Evolutionary conservation across 1,140 invertebrate species (phyloP).

Genomic region (Armadillidium nasatum): DNA sequence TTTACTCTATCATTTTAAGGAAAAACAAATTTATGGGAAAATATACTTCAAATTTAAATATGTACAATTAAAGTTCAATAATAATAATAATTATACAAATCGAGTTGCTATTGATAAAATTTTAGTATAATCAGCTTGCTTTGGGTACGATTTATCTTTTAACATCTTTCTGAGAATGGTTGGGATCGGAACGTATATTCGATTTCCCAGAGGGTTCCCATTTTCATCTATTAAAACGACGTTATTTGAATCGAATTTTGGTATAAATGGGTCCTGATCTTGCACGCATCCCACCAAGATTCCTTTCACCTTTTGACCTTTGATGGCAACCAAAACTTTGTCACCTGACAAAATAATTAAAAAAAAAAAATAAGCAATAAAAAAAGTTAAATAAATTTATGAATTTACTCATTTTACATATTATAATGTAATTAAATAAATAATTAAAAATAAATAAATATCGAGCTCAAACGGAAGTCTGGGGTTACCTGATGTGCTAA

Average conservation of each 20-base stretch:
- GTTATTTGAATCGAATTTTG: conserved; percentile 95
- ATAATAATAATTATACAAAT: conserved; percentile 67
- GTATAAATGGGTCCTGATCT: conserved; percentile 73
- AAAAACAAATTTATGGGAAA: too few relatives aligned
- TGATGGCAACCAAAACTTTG: conserved; percentile 89
- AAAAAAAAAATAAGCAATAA: too few relatives aligned
- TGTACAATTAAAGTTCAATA: not conserved
- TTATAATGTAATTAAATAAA: too few relatives aligned
- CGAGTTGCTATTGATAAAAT: conserved; percentile 83
- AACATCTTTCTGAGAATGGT: conserved; percentile 80
- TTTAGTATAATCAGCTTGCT: conserved; percentile 92
- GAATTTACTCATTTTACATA: too few relatives aligned
- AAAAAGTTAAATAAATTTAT: too few relatives aligned
- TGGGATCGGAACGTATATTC: conserved; percentile 92
- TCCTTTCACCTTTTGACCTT: conserved; percentile 93
- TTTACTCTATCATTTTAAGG: too few relatives aligned
- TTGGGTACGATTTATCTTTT: conserved; percentile 72
- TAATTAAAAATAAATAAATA: too few relatives aligned
- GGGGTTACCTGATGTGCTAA: too few relatives aligned
- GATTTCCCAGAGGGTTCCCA: conserved; percentile 58
- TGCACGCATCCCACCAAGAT: conserved; percentile 89
- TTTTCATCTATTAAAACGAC: conserved; percentile 92
- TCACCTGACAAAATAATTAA: conserved; percentile 61
- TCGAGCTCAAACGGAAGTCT: too few relatives aligned
- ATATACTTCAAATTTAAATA: too few relatives aligned